Base-by-base conservation (phyloP, 1,140 invertebrate species). In the Papilio glaucus region DNA sequence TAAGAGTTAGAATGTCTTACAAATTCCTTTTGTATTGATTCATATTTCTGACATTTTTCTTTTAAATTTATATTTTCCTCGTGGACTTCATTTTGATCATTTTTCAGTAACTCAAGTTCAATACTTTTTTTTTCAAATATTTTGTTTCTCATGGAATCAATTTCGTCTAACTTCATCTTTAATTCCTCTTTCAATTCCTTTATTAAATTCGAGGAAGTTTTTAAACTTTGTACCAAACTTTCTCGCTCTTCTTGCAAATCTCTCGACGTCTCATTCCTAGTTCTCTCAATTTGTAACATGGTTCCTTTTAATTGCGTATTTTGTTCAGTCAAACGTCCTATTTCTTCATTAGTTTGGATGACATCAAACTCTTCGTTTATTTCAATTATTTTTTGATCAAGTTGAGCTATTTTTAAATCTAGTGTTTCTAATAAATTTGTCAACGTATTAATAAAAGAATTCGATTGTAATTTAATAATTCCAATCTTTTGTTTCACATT, bases 61-160 rank as follows among this genome's bases (percentile, higher is more conserved):
- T 84, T 84, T 24, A 88, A 72, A 29, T 73, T 65, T 33, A 72
- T 33, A 72, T 88, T 89, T 74, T 87, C 84, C 42, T 73, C 15
- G 72, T 84, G 63, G 7, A 91, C 29, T 33, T 83, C 76, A 62
- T 77, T 26, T 9, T 84, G 77, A 74, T 88, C 74, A 60, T 84
- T 29, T 72, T 85, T 83, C 77, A 86, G 83, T 39, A 73, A 37
- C n/a, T 88, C 83, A n/a, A 84, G 42, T 39, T 68, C 68, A 26
- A 42, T 42, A 67, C 85, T 85, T 49, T 88, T 75, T 26, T 85
- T 74, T 73, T 84, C 70, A 39, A 71, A 71, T n/a, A 82, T 69
- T 75, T 85, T 90, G 15, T 24, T 41, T 77, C 86, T 76, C 71
- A 90, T 83, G 10, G 53, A 62, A 71, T 82, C 69, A 13, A 92